Conservation (phyloP, 1,140 invertebrate genomes). For the Ceratina australensis region DNA sequence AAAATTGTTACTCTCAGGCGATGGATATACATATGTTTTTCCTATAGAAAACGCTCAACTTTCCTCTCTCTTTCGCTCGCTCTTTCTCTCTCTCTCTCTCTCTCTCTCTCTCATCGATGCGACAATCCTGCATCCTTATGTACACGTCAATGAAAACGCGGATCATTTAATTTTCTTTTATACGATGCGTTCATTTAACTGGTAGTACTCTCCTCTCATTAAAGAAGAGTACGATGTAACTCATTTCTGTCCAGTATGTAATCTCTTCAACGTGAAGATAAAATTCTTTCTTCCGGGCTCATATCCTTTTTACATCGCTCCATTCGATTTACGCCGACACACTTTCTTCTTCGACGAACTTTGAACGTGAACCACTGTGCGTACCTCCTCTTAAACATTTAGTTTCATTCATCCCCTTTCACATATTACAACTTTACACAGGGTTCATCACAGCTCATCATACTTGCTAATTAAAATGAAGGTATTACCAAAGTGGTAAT, state of each 20-base stretch:
- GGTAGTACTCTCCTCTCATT: neutral
- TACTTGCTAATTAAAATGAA: slow-evolving; percentile 35
- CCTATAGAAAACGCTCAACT: slow-evolving; percentile 16
- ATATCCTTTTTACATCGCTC: slow-evolving; percentile 3
- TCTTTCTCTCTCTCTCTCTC: slow-evolving; percentile 4
- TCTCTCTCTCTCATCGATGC: slow-evolving; percentile 8
- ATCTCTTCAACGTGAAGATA: neutral
- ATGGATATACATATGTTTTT: neutral
- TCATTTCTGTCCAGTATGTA: neutral
- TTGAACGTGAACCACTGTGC: slow-evolving; percentile 6
- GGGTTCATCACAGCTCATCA: slow-evolving; percentile 3
- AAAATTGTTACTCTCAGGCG: slow-evolving; percentile 27
- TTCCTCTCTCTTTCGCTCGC: neutral
- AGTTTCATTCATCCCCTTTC: slow-evolving; percentile 8
- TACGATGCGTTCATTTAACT: neutral
- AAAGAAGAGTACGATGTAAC: neutral
- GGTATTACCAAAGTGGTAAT: slow-evolving; percentile 40
- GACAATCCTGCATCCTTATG: slow-evolving; percentile 35
- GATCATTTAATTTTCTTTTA: slow-evolving; percentile 5
- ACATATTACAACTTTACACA: slow-evolving; percentile 21
- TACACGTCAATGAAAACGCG: slow-evolving; percentile 35
- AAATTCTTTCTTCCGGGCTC: neutral
- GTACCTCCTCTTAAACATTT: neutral
- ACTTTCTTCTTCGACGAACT: slow-evolving; percentile 20
- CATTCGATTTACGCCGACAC: neutral